These are phyloP conservation scores for Seira musarum DNA, from an alignment of 2,888 invertebrate species.

Conservation along the genomic window DNA sequence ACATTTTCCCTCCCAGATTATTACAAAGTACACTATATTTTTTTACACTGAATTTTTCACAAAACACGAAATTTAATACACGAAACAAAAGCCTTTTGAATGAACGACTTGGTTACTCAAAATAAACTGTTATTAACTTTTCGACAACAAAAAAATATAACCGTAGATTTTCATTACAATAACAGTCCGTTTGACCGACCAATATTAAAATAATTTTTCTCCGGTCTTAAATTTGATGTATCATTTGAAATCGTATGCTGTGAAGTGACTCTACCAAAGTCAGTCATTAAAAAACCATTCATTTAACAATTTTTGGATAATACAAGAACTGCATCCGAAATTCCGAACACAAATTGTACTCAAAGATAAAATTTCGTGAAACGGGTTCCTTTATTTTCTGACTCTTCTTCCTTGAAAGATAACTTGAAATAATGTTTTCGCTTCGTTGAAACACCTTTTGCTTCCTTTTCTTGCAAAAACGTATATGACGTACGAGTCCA, in stretches of 20 bases:
- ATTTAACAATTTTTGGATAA: background rate
- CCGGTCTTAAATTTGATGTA: background rate
- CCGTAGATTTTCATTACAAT: too few species aligned
- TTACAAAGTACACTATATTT: background rate
- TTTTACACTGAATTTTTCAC: background rate
- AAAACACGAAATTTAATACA: background rate
- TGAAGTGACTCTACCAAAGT: background rate
- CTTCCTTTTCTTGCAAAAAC: background rate
- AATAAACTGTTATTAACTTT: background rate
- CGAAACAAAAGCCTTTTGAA: too few species aligned
- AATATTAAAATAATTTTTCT: background rate
- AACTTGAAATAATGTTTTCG: slow-evolving; percentile 47
- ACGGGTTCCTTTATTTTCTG: slow-evolving; percentile 38
- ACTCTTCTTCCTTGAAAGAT: slow-evolving; percentile 56
- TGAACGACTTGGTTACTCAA: background rate
- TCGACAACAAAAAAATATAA: too few species aligned
- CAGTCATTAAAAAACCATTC: background rate
- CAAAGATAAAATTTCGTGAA: slow-evolving; percentile 4
- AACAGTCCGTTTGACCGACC: too few species aligned
- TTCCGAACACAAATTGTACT: too few species aligned
- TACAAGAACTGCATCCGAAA: too few species aligned
- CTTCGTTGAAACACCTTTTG: slow-evolving; percentile 43
- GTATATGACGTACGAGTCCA: background rate
- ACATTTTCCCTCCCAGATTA: slow-evolving; percentile 48
- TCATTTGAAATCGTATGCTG: background rate